phyloP scores from a whole-genome alignment of 35 echinoderm and acorn worm species.

The Acanthaster planci region DNA sequence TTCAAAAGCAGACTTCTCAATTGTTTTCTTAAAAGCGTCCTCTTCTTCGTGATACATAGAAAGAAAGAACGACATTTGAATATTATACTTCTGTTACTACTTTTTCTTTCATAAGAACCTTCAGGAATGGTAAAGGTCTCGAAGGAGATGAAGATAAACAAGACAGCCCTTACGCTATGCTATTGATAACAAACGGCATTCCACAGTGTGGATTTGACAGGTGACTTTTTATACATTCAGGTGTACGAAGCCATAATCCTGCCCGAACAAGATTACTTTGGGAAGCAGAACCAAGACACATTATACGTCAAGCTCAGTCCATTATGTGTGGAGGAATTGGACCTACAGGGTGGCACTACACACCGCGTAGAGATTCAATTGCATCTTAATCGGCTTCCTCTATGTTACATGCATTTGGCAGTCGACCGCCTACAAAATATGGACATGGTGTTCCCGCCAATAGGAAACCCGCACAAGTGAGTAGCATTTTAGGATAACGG shows the following conservation, averaged over 20 bases:
- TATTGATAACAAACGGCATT: too few relatives aligned
- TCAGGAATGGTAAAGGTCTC: too few relatives aligned
- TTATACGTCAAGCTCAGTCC: conserved; percentile 43
- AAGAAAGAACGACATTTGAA: too few relatives aligned
- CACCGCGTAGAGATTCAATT: conserved; percentile 22
- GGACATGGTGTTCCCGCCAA: conserved; percentile 33
- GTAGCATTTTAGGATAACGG: background rate
- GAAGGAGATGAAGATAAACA: too few relatives aligned
- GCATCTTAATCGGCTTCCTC: conserved; percentile 6
- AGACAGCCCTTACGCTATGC: too few relatives aligned
- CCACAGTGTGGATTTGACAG: too few relatives aligned
- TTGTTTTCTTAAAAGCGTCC: too few relatives aligned
- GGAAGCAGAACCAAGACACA: background rate
- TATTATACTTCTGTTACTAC: too few relatives aligned
- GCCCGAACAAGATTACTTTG: background rate
- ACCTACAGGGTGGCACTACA: background rate
- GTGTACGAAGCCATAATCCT: background rate
- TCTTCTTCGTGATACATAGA: too few relatives aligned
- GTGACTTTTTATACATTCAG: background rate
- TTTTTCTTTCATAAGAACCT: too few relatives aligned
- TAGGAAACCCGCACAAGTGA: background rate
- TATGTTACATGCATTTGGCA: conserved; percentile 36
- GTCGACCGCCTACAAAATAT: conserved; percentile 20
- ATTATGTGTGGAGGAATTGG: conserved; percentile 37
- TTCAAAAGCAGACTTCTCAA: too few relatives aligned